Evolutionary conservation across 2,113 vertebrate species (phyloP).

Genomic region (Protobothrops flavoviridis): DNA sequence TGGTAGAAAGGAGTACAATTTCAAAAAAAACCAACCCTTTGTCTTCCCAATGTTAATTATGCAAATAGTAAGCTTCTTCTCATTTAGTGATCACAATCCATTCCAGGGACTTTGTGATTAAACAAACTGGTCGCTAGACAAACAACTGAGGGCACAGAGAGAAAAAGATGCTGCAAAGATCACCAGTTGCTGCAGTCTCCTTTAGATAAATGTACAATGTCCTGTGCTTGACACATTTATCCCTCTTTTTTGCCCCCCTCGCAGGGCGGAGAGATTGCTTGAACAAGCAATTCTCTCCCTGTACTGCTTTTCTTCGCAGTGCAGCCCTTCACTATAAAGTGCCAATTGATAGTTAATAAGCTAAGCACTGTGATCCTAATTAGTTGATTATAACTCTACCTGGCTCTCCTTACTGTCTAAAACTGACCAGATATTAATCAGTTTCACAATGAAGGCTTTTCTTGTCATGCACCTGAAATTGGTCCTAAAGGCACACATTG

Average conservation of each 20-base stretch:
- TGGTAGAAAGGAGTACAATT: background rate
- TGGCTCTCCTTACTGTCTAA: background rate
- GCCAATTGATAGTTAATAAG: background rate
- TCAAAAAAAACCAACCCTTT: background rate
- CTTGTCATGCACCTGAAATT: too few relatives aligned
- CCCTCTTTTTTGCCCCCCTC: background rate
- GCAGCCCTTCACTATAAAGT: background rate
- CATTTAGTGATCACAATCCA: background rate
- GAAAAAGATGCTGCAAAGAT: background rate
- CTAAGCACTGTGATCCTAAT: background rate
- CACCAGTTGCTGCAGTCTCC: background rate
- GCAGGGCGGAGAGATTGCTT: background rate
- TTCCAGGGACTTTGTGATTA: background rate
- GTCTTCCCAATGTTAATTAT: background rate
- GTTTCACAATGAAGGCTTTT: background rate
- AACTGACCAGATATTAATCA: background rate
- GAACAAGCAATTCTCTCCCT: background rate
- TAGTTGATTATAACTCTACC: background rate
- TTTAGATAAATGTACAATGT: background rate
- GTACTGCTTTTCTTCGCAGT: background rate
- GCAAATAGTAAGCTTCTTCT: background rate
- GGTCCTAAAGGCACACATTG: too few relatives aligned
- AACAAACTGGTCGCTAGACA: background rate
- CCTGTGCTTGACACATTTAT: background rate
- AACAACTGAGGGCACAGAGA: background rate